Conservation (phyloP, 2,888 invertebrate genomes). For the Metalampra italica region DNA sequence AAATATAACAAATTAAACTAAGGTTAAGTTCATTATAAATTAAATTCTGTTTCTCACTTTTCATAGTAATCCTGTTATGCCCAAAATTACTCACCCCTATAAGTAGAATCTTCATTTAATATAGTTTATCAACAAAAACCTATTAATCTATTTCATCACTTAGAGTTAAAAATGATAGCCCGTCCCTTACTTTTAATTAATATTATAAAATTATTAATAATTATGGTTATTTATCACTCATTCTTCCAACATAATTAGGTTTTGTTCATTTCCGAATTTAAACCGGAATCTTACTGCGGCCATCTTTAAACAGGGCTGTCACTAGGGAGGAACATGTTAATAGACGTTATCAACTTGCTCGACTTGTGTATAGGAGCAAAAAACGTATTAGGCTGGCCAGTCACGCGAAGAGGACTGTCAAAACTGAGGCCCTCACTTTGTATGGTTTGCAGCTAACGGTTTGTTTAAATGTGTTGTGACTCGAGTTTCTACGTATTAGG, state of each 20-base stretch:
- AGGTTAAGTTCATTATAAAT: conserved; percentile 18
- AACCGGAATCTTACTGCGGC: conserved; percentile 19
- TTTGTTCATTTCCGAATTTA: conserved; percentile 4
- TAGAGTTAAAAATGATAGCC: not conserved
- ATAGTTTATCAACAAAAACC: no score
- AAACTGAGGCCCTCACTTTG: conserved; percentile 41
- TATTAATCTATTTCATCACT: no score
- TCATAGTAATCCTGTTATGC: no score
- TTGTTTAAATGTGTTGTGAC: conserved; percentile 1
- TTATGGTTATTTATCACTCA: conserved; percentile 8
- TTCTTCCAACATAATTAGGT: not conserved
- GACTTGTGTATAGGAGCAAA: conserved; percentile 43
- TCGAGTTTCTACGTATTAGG: no score
- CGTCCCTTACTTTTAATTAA: conserved; percentile 8
- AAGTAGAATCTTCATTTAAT: no score
- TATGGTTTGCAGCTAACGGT: conserved; percentile 21
- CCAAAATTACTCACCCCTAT: no score
- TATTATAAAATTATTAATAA: conserved; percentile 15
- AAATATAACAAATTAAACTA: conserved; percentile 68
- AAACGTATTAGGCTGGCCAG: conserved; percentile 45
- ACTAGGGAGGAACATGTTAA: conserved; percentile 54
- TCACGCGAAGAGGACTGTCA: conserved; percentile 60
- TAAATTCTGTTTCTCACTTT: not conserved
- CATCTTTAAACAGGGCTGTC: conserved; percentile 49
- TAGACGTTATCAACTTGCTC: conserved; percentile 60